Conservation (phyloP, 2,888 invertebrate genomes). For the Tachina lurida region DNA sequence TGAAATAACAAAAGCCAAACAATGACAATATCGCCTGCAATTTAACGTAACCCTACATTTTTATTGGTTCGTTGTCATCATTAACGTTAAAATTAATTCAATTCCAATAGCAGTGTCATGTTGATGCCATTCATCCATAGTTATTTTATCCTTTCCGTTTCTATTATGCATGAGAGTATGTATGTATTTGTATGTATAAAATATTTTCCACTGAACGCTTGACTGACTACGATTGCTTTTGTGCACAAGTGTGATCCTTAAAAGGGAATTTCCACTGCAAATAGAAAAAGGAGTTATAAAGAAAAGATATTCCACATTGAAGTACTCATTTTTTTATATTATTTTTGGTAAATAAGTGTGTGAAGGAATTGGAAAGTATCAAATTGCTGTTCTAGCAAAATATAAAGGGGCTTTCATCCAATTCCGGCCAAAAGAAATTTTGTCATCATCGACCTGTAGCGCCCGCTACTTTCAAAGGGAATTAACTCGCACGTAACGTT, state of each 20-base stretch:
- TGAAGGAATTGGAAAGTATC: no score
- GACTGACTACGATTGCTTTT: slow-evolving; percentile 52
- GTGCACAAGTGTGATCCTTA: background rate
- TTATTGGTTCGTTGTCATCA: slow-evolving; percentile 49
- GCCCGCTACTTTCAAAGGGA: no score
- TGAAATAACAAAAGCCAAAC: slow-evolving; percentile 23
- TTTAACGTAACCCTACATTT: slow-evolving; percentile 24
- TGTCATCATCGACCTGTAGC: no score
- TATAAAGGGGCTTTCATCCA: no score
- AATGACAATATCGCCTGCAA: slow-evolving; percentile 24
- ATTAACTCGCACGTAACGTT: no score
- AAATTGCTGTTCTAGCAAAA: no score
- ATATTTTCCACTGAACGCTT: slow-evolving; percentile 45
- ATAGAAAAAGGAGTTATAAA: background rate
- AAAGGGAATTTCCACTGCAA: slow-evolving; percentile 15
- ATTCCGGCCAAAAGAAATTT: no score
- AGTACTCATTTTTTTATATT: background rate
- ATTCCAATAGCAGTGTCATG: slow-evolving; percentile 49
- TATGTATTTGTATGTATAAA: background rate
- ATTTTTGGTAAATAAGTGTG: no score
- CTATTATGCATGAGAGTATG: slow-evolving; percentile 4
- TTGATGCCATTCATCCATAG: slow-evolving; percentile 23
- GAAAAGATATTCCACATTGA: background rate
- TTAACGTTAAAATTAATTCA: slow-evolving; percentile 63
- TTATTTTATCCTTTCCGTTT: slow-evolving; percentile 34